Evolutionary conservation across 2,113 vertebrate species (phyloP), one percentile per base, ranked within the genome.

Genomic region (Charadrius vociferus): DNA sequence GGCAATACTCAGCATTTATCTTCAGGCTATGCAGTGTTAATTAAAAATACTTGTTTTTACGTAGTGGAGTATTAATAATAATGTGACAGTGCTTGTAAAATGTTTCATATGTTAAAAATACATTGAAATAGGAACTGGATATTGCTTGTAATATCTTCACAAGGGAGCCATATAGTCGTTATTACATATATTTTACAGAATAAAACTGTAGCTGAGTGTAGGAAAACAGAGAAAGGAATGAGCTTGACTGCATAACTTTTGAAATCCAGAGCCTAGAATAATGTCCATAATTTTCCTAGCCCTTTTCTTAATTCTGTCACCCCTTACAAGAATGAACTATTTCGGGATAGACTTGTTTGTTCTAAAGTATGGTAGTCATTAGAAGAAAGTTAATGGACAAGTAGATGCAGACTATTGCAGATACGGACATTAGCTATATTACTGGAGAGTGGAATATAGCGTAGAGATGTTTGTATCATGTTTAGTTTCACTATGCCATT

Each of bases 11-110:
- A n/a, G 45, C 32, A 47, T 93, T 92, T 93, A 29, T 93, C 88
- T 91, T 77, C 45, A 86, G 80, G 80, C 63, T 91, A 41, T 58
- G 41, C 45, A 62, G 50, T 45, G 55, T 81, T 94, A 94, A 88
- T 91, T 90, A 96, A 95, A 93, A 95, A 58, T 79, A 68, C 37
- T 84, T 90, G 14, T 22, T 81, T 94, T 86, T 37, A 41, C 55
- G 84, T 72, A 50, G 49, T 49, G 32, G 26, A 71, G 10, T 71
- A 66, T 78, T 97, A 93, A 78, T 86, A 86, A 45, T 34, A 39
- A 6, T 29, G 19, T 26, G 58, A 86, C 29, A 50, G 12, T 78
- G 55, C 66, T 92, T 91, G 50, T 93, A 66, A 83, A 86, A 73
- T 66, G 41, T 77, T 88, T 83, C n/a, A 18, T 15, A n/a, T 67